These are phyloP conservation scores for Habrosyne pyritoides DNA, from an alignment of 2,888 invertebrate species.

Conservation along the genomic window DNA sequence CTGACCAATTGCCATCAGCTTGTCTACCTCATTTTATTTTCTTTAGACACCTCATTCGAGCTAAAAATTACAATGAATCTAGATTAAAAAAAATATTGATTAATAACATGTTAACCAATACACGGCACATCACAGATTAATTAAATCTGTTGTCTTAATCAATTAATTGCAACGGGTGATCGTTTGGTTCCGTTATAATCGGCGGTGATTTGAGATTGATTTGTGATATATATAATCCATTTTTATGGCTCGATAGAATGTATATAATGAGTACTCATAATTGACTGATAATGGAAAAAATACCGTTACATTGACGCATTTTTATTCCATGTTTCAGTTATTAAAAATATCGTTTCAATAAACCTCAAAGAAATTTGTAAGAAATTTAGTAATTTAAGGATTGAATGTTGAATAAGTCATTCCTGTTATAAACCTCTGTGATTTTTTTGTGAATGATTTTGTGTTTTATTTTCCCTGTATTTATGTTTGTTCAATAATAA, in stretches of 20 bases:
- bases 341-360: too few relatives aligned
- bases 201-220: conserved; percentile 31
- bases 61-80: not conserved
- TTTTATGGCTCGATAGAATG: not conserved
- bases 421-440: too few relatives aligned
- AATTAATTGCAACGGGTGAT: conserved; percentile 43
- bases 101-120: not conserved
- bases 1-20: too few relatives aligned
- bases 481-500: too few relatives aligned
- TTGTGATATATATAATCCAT: conserved; percentile 24
- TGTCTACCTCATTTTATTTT: too few relatives aligned
- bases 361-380: too few relatives aligned
- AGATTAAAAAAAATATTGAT: not conserved
- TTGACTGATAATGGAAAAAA: too few relatives aligned
- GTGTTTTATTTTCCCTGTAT: too few relatives aligned
- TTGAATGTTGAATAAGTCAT: not conserved
- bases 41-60: too few relatives aligned
- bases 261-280: not conserved
- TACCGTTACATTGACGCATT: too few relatives aligned
- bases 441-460: too few relatives aligned
- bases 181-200: conserved; percentile 35
- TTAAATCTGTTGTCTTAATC: conserved; percentile 45
- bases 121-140: conserved; percentile 2
- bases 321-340: too few relatives aligned
- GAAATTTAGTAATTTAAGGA: not conserved